Base-by-base conservation (phyloP, 2,797 vertebrate species). In the Poeciliopsis infans region DNA sequence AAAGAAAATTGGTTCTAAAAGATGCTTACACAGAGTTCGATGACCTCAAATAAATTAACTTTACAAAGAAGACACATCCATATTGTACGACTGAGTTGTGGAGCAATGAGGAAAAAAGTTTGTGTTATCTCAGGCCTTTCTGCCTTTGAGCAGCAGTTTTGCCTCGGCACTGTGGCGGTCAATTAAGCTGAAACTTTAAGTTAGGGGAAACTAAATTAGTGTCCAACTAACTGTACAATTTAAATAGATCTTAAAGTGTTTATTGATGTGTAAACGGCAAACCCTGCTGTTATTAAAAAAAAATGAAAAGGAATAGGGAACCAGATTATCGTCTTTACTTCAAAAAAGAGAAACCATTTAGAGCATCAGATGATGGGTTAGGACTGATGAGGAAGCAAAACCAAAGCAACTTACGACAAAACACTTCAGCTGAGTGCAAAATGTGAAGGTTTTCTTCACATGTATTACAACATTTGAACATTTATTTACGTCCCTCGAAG, bases 141-240 rank as follows among this genome's bases (percentile, higher is more conserved):
- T 68, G 33, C 23, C 39, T 10, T 68, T 64, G 31, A 16, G 7
- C 31, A 33, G 28, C 15, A 16, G 15, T 33, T 61, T 16, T 28
- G 31, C 31, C 46, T 33, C 12, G 12, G 31, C 15, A 23, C 43
- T 25, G 72, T 49, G 33, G 75, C 15, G 57, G n/a, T 39, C 64
- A 77, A 81, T n/a, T 72, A 43, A 69, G 59, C 61, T 31, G 39
- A 61, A 61, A 51, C 51, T 53, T 47, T 73, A 41, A 68, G 57
- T 23, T 73, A 11, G 49, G 77, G 8, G 12, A 45, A 70, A 57
- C 57, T 72, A 78, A 74, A 77, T 68, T 33, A 53, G 57, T 25
- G 15, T 12, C 43, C 45, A 47, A 31, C 59, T 41, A 49, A 59
- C n/a, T 68, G 33, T 51, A 72, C 68, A 70, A n/a, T 15, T 70